Evolutionary conservation across 1,140 invertebrate genomes (phyloP).

Genomic region (Brachionus asplanchnoidis): DNA sequence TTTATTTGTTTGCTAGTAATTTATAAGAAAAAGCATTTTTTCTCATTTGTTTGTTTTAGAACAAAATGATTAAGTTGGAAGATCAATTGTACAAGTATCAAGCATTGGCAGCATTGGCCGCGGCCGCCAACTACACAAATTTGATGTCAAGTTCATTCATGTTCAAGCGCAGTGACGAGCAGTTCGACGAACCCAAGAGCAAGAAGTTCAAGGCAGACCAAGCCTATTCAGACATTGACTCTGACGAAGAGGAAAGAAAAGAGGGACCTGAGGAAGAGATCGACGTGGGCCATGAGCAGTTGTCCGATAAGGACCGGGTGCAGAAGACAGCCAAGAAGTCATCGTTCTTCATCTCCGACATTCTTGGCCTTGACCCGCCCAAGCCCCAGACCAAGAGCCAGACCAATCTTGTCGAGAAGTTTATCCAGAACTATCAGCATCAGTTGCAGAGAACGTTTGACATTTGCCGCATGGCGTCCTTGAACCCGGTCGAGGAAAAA

Average conservation of each 20-base stretch:
- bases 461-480: neutral
- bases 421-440: constrained; percentile 7
- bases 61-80: neutral
- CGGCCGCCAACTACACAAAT: neutral
- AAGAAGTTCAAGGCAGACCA: neutral
- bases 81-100: constrained; percentile 12
- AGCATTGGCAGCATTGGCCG: neutral
- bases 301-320: neutral
- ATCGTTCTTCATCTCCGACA: constrained; percentile 17
- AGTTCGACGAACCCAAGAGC: neutral
- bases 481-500: neutral
- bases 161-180: neutral
- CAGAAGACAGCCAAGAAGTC: neutral
- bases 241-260: neutral
- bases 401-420: neutral
- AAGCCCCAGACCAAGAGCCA: neutral
- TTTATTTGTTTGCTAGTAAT: neutral
- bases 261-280: neutral
- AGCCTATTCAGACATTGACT: neutral
- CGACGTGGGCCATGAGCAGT: neutral
- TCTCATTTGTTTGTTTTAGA: neutral
- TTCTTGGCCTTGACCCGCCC: neutral
- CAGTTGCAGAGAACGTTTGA: constrained; percentile 21
- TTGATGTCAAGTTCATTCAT: neutral
- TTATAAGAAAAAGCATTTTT: neutral